These are phyloP conservation scores for Scalopus aquaticus DNA, from an alignment of 2,113 vertebrate species.

Conservation along the genomic window DNA sequence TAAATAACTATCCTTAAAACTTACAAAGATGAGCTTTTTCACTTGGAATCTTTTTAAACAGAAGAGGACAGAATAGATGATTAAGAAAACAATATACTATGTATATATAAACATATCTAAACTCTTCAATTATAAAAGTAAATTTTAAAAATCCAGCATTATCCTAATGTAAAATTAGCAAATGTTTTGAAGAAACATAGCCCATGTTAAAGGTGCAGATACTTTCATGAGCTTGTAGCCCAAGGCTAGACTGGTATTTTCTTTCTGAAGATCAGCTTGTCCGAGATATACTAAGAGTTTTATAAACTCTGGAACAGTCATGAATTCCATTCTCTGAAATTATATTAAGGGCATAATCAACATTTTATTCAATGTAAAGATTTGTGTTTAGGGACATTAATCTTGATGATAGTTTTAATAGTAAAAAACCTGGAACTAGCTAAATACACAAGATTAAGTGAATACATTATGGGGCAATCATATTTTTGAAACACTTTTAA, in stretches of 20 bases:
- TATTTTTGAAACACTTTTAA: slow-evolving; percentile 3
- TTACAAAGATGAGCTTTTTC: slow-evolving; percentile 29
- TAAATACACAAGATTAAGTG: not conserved
- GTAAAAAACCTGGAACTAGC: not conserved
- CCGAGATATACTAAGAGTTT: not conserved
- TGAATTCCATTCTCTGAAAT: not conserved
- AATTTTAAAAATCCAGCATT: not conserved
- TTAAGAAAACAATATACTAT: not conserved
- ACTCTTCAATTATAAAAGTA: not conserved
- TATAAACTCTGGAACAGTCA: not conserved
- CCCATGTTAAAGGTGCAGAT: not conserved
- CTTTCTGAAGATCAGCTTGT: not conserved
- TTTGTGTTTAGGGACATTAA: not conserved
- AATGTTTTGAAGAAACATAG: not conserved
- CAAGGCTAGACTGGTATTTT: not conserved
- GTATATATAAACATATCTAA: slow-evolving; percentile 15
- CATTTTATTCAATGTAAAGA: not conserved
- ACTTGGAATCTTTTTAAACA: not conserved
- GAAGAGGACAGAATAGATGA: not conserved
- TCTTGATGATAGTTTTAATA: not conserved
- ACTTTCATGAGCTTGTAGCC: not conserved
- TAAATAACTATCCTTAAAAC: not conserved
- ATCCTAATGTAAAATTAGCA: not conserved
- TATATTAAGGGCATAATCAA: not conserved
- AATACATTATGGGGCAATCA: not conserved